These are phyloP conservation scores for Pandemis heparana DNA, from an alignment of 2,888 invertebrate genomes.

Conservation along the genomic window DNA sequence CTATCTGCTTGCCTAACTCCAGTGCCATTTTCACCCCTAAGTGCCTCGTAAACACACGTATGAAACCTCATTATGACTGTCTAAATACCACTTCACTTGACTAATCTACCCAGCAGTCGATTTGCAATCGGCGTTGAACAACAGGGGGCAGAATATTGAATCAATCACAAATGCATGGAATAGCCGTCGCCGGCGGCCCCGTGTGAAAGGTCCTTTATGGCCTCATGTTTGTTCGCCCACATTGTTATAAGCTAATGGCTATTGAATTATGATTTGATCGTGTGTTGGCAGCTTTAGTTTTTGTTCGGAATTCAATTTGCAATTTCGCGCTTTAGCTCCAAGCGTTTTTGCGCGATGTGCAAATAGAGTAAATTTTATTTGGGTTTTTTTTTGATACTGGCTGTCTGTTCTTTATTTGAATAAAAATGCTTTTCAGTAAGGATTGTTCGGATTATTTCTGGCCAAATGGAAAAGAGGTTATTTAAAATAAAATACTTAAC, in stretches of 20 bases:
- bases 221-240: constrained; percentile 39
- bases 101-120: constrained; percentile 47
- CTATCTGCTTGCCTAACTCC: too few species aligned
- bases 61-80: constrained; percentile 48
- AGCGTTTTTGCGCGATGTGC: constrained; percentile 20
- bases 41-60: neutral
- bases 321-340: constrained; percentile 6
- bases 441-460: neutral
- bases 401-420: neutral
- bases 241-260: constrained; percentile 41
- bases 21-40: neutral
- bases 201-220: constrained; percentile 41
- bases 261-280: constrained; percentile 41
- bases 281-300: constrained; percentile 31
- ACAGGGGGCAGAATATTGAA: constrained; percentile 62
- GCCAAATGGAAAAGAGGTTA: too few species aligned
- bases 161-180: constrained; percentile 79
- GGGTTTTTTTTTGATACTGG: neutral
- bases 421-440: neutral
- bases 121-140: constrained; percentile 61
- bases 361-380: constrained; percentile 26
- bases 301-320: constrained; percentile 37
- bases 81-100: constrained; percentile 43
- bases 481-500: neutral
- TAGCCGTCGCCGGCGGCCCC: constrained; percentile 58